A percentile compares a stretch with the other conserved stretches of the same genome.
Evolutionary conservation across 2,113 vertebrate species (phyloP).

Genomic region (Parotia lawesii): DNA sequence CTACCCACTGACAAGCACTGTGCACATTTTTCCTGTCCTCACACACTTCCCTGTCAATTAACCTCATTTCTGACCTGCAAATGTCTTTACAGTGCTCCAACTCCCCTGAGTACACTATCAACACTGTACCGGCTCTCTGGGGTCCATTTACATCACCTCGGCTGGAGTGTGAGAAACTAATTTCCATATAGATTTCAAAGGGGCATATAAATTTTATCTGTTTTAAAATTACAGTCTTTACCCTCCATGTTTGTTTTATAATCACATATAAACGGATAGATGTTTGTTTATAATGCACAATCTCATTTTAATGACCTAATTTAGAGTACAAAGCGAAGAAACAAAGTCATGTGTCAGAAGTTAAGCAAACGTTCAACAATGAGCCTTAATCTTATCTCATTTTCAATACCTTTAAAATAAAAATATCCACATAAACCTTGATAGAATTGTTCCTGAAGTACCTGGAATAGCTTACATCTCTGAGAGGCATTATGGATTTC

Average conservation of each 20-base stretch:
- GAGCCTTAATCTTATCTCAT: slow-evolving; percentile 19
- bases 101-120: neutral
- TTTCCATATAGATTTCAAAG: slow-evolving; percentile 12
- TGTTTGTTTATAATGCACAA: slow-evolving; percentile 18
- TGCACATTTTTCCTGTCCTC: slow-evolving; percentile 34
- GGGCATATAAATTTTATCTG: neutral
- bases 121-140: neutral
- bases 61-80: slow-evolving; percentile 58
- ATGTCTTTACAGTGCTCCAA: slow-evolving; percentile 14
- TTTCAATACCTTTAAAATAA: slow-evolving; percentile 17
- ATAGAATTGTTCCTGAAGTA: neutral
- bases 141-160: neutral
- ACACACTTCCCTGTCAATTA: slow-evolving; percentile 46
- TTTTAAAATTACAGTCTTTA: slow-evolving; percentile 35
- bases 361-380: slow-evolving; percentile 2
- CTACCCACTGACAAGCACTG: slow-evolving; percentile 24
- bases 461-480: neutral
- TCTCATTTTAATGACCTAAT: slow-evolving; percentile 26
- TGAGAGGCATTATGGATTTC: neutral
- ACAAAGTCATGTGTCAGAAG: neutral
- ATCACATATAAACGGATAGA: slow-evolving; percentile 41
- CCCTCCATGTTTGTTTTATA: slow-evolving; percentile 26
- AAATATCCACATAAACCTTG: neutral
- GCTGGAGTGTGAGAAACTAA: slow-evolving; percentile 11
- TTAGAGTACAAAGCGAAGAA: slow-evolving; percentile 8